Conservation (phyloP, 1,140 invertebrate genomes). For the Luehdorfia chinensis region DNA sequence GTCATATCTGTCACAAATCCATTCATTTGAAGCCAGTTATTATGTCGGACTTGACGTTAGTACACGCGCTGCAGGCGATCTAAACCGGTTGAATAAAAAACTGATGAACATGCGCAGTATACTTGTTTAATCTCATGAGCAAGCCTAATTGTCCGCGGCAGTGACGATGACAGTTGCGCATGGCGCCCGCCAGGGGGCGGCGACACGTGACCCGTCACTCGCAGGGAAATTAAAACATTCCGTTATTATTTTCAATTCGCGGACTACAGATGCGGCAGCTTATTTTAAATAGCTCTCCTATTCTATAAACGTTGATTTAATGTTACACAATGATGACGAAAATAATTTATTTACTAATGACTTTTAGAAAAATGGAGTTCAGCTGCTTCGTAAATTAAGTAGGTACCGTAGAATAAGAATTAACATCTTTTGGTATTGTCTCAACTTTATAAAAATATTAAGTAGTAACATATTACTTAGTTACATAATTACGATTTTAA, state of each 20-base stretch:
- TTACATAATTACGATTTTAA: too few species aligned
- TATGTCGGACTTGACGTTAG: slow-evolving; percentile 32
- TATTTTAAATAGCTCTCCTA: slow-evolving; percentile 24
- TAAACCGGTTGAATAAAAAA: slow-evolving; percentile 42
- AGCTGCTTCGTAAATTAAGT: too few species aligned
- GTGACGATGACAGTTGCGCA: slow-evolving; percentile 64
- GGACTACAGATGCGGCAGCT: slow-evolving; percentile 26
- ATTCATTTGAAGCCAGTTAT: slow-evolving; percentile 31
- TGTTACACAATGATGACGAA: background rate
- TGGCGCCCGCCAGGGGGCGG: slow-evolving; percentile 28
- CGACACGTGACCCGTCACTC: slow-evolving; percentile 73
- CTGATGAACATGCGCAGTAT: slow-evolving; percentile 43
- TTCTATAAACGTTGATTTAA: slow-evolving; percentile 11
- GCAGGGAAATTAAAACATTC: slow-evolving; percentile 76
- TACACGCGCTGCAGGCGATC: slow-evolving; percentile 31
- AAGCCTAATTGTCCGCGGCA: slow-evolving; percentile 68
- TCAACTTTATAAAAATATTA: too few species aligned
- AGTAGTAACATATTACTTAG: too few species aligned
- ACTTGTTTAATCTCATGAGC: slow-evolving; percentile 73
- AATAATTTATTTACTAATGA: too few species aligned
- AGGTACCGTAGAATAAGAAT: too few species aligned
- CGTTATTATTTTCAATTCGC: slow-evolving; percentile 71
- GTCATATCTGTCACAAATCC: slow-evolving; percentile 39
- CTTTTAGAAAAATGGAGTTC: too few species aligned
- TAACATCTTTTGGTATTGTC: too few species aligned